phyloP scores from a whole-genome alignment of 1,140 invertebrate genomes.

The Cydia pomonella region DNA sequence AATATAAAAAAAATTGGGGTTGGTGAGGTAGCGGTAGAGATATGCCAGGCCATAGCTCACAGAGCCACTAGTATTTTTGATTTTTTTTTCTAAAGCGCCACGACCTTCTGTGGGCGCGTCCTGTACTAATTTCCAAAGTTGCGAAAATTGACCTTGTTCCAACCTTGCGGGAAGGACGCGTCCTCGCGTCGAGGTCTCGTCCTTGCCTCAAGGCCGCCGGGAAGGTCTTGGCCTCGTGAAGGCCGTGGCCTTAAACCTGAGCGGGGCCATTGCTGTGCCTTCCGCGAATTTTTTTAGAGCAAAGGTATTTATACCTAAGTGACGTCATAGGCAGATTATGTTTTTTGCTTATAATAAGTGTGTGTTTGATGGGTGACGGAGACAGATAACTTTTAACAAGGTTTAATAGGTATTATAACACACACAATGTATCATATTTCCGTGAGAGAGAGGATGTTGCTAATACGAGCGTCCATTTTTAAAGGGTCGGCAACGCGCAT shows the following conservation, averaged over 20 bases:
- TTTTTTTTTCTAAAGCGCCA: not conserved
- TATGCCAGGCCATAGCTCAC: too few species aligned
- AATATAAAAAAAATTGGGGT: too few species aligned
- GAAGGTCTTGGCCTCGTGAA: conserved; percentile 38
- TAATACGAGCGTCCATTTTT: too few species aligned
- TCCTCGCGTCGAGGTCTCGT: conserved; percentile 48
- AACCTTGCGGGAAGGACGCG: conserved; percentile 40
- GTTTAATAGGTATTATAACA: too few species aligned
- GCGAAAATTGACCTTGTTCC: conserved; percentile 6
- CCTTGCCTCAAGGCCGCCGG: conserved; percentile 39
- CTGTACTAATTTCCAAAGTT: conserved; percentile 19
- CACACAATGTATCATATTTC: too few species aligned
- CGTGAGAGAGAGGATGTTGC: too few species aligned
- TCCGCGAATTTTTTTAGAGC: conserved; percentile 7
- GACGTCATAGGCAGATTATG: conserved; percentile 11
- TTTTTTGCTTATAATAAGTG: not conserved
- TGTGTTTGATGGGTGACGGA: not conserved
- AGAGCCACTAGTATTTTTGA: too few species aligned
- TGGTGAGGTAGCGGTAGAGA: too few species aligned
- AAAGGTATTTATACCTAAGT: not conserved
- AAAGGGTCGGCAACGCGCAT: too few species aligned
- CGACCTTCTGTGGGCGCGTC: not conserved
- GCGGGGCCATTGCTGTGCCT: conserved; percentile 1
- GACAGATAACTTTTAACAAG: not conserved
- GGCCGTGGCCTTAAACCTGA: conserved; percentile 4